A percentile compares a stretch with the other conserved stretches of the same genome.
These are phyloP conservation scores for Dendrolimus pini DNA, from an alignment of 2,888 invertebrate genomes.

Conservation along the genomic window DNA sequence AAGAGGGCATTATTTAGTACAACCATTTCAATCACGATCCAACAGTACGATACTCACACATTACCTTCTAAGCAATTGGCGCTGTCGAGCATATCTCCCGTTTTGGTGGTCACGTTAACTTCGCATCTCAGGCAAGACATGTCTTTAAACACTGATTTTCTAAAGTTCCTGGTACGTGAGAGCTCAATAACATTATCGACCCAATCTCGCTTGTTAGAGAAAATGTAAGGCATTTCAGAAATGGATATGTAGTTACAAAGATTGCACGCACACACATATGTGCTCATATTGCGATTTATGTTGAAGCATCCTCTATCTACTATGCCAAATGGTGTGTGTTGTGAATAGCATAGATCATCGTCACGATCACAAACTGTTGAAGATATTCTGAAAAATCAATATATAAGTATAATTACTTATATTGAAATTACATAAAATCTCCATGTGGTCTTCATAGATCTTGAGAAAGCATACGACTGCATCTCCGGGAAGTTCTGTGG, in stretches of 20 bases:
- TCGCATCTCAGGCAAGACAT: conserved; percentile 57
- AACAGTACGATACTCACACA: conserved; percentile 33
- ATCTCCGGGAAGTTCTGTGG: too few species aligned
- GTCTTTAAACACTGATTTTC: conserved; percentile 44
- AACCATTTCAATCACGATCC: neutral
- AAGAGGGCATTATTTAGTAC: too few species aligned
- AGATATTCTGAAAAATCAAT: conserved; percentile 35
- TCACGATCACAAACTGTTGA: conserved; percentile 35
- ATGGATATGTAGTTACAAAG: conserved; percentile 56
- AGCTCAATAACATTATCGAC: conserved; percentile 50
- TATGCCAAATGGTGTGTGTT: conserved; percentile 59
- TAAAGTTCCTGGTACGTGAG: conserved; percentile 40
- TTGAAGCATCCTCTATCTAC: conserved; percentile 56
- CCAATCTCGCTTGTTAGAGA: conserved; percentile 46
- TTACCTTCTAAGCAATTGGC: conserved; percentile 51
- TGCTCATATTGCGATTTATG: conserved; percentile 39
- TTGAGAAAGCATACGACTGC: too few species aligned
- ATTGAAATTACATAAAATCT: neutral
- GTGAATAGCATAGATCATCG: conserved; percentile 49
- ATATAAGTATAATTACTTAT: too few species aligned
- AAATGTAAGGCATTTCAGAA: conserved; percentile 51
- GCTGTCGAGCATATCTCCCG: conserved; percentile 26
- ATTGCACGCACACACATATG: conserved; percentile 57
- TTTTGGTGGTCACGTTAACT: conserved; percentile 35
- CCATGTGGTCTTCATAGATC: too few species aligned